phyloP scores from a whole-genome alignment of 2,888 invertebrate genomes.

The Chrysolina oricalcia region DNA sequence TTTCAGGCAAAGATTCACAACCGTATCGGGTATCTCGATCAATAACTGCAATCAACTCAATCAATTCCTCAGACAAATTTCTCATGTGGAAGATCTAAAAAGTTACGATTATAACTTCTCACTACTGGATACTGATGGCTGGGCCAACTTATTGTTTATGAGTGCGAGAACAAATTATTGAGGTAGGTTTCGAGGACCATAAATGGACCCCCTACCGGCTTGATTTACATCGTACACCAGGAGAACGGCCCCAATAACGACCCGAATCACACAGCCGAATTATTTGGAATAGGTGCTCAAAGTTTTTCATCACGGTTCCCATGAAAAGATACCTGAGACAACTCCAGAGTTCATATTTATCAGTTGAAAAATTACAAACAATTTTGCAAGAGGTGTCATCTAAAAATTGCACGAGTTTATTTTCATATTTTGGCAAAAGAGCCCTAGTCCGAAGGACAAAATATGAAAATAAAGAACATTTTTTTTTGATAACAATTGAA shows the following conservation, averaged over 20 bases:
- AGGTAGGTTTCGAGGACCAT: slow-evolving; percentile 63
- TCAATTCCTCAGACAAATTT: not conserved
- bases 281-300: not conserved
- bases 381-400: too few species aligned
- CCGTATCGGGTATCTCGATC: not conserved
- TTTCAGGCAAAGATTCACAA: not conserved
- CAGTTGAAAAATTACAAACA: too few species aligned
- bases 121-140: slow-evolving; percentile 66
- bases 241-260: slow-evolving; percentile 20
- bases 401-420: too few species aligned
- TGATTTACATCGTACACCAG: slow-evolving; percentile 67
- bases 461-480: too few species aligned
- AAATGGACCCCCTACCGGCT: slow-evolving; percentile 68
- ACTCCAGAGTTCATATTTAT: too few species aligned
- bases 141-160: slow-evolving; percentile 63
- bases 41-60: not conserved
- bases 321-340: too few species aligned
- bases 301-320: not conserved
- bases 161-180: slow-evolving; percentile 66
- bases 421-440: too few species aligned
- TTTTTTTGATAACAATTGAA: too few species aligned
- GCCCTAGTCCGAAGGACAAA: too few species aligned
- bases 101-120: slow-evolving; percentile 55
- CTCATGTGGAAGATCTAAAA: not conserved
- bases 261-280: slow-evolving; percentile 22